Evolutionary conservation across 2,888 invertebrate genomes (phyloP), one percentile per base, ranked within the genome.

Genomic region (Drosophila robusta): DNA sequence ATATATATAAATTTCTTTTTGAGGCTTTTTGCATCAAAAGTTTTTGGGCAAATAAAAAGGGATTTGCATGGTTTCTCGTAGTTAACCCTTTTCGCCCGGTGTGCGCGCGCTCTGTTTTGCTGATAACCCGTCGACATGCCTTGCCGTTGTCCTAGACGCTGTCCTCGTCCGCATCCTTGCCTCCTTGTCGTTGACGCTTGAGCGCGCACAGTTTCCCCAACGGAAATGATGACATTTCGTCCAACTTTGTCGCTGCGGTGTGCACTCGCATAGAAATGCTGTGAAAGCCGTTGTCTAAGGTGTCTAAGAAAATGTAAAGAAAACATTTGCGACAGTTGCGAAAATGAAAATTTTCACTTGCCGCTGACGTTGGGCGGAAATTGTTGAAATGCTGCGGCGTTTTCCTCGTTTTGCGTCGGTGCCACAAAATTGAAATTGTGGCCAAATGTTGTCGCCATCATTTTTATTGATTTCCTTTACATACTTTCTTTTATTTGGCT

Each of bases 181-280:
- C 45, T 29, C 51, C 12, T 38, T 18, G 36, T 24, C 42, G 63
- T 70, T 72, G 72, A 55, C 77, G 75, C 65, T 66, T 84, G 80
- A 80, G 84, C 68, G 87, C 69, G 56, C 80, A 70, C 70, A 60
- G 75, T 72, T 79, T 77, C 49, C 79, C 80, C 77, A 89, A 75
- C 80, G 89, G 89, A 89, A 88, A 89, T 89, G 84, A 87, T 89
- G 89, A 88, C 89, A 89, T 89, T 89, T 85, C 89, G 89, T 89
- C 89, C 75, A 88, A 89, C 85, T 87, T 75, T 83, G 80, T 84
- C 63, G 70, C 69, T 67, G 62, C 76, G 66, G 55, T 81, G 83
- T 87, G 84, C 83, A 87, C 38, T 83, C 87, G 77, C 79, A 76
- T 75, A 87, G 83, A 87, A 83, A 84, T 79, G 72, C 52, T 67